phyloP scores from a whole-genome alignment of 2,797 vertebrate species.

The Delichon dasypus region DNA sequence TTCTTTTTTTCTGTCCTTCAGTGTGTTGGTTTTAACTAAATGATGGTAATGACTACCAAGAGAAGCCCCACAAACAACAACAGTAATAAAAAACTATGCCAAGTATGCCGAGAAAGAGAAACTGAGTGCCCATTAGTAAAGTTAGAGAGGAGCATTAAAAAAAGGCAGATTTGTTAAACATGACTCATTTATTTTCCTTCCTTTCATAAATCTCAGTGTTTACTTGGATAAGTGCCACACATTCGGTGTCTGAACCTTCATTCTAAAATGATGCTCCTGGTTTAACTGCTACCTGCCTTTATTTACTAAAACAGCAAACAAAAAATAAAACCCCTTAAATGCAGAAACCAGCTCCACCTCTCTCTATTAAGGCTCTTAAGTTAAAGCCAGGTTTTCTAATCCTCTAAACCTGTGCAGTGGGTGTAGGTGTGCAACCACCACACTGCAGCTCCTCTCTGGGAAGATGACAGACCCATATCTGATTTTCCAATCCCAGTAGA shows the following conservation, averaged over 20 bases:
- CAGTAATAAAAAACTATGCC: neutral
- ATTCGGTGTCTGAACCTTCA: neutral
- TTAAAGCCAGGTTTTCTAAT: neutral
- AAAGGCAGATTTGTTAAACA: constrained; percentile 14
- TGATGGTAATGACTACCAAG: neutral
- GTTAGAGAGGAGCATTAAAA: constrained; percentile 11
- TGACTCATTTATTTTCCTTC: neutral
- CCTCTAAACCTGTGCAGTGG: neutral
- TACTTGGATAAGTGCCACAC: constrained; percentile 4
- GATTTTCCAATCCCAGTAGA: neutral
- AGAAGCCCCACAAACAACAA: constrained; percentile 5
- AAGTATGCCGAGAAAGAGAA: neutral
- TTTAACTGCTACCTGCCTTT: neutral
- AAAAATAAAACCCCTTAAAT: rapidly evolving
- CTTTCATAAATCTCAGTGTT: constrained; percentile 8
- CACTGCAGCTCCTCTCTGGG: neutral
- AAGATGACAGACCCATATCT: neutral
- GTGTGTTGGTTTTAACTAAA: neutral
- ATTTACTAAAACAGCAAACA: neutral
- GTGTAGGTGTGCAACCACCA: neutral
- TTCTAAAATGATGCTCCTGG: neutral
- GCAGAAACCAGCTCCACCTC: neutral
- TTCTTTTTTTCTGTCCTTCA: neutral
- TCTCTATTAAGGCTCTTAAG: neutral
- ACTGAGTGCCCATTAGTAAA: neutral